A percentile compares a stretch with the other conserved stretches of the same genome.
These are phyloP conservation scores for Sciurus vulgaris DNA, from an alignment of 2,797 vertebrate genomes.

Conservation along the genomic window DNA sequence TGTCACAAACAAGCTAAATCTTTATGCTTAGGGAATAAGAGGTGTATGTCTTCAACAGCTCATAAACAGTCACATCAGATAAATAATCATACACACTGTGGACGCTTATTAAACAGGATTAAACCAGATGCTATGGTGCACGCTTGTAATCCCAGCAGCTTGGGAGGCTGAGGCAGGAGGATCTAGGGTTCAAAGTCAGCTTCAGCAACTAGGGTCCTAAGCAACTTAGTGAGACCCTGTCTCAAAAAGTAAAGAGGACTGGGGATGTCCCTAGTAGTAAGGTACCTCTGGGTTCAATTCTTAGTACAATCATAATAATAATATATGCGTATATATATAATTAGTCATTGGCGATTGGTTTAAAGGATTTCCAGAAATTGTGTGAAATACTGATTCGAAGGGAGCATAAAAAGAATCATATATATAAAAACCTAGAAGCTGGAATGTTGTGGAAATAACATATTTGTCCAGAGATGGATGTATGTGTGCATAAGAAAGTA, in stretches of 20 bases:
- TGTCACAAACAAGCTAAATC: conserved; percentile 59
- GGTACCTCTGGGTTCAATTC: too few relatives aligned
- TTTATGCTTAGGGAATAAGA: background rate
- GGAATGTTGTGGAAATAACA: background rate
- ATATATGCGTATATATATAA: too few relatives aligned
- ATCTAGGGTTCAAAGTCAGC: too few relatives aligned
- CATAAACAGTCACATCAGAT: background rate
- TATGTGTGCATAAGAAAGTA: background rate
- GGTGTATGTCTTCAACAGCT: background rate
- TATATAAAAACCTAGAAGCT: background rate
- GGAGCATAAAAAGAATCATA: background rate
- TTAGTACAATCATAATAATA: too few relatives aligned
- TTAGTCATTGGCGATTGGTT: conserved; percentile 30
- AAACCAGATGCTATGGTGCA: rapidly evolving
- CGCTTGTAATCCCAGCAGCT: background rate
- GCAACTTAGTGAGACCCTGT: too few relatives aligned
- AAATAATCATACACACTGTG: background rate
- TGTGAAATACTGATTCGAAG: conserved; percentile 32
- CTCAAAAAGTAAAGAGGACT: too few relatives aligned
- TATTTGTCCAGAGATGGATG: background rate
- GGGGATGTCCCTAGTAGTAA: too few relatives aligned
- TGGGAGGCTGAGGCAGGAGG: too few relatives aligned
- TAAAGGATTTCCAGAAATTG: conserved; percentile 24
- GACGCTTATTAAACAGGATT: background rate
- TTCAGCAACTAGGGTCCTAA: too few relatives aligned